Evolutionary conservation across 2,888 invertebrate species (phyloP).

Genomic region (Trachelus tabidus): DNA sequence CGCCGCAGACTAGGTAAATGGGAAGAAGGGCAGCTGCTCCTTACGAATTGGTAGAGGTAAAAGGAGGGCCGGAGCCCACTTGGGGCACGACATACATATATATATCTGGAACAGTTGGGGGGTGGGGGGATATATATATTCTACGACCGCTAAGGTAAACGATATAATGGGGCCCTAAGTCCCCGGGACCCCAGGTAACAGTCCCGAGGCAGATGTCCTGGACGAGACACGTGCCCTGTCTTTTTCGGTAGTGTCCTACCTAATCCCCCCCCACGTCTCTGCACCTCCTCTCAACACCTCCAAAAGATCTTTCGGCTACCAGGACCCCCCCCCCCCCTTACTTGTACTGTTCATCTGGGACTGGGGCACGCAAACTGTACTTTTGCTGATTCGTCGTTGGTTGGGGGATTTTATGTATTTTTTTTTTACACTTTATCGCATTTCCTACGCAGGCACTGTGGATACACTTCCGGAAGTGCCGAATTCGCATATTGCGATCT

Average conservation of each 20-base stretch:
- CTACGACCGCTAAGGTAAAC: slow-evolving; percentile 38
- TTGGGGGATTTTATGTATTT: neutral
- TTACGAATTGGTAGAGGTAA: neutral
- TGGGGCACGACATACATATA: neutral
- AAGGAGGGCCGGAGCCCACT: slow-evolving; percentile 6
- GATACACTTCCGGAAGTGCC: neutral
- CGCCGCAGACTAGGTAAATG: neutral
- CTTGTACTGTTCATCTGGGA: neutral
- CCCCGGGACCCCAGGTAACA: slow-evolving; percentile 36
- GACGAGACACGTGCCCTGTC: slow-evolving; percentile 50
- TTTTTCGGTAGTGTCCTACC: slow-evolving; percentile 15
- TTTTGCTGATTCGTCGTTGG: neutral
- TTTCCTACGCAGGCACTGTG: neutral
- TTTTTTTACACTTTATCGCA: neutral
- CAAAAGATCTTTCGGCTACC: neutral
- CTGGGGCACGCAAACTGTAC: neutral
- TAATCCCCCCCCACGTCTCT: slow-evolving; percentile 16
- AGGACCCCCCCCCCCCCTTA: neutral
- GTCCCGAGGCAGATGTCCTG: slow-evolving; percentile 42
- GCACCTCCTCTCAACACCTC: slow-evolving; percentile 20
- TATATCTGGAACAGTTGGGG: neutral
- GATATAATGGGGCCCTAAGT: slow-evolving; percentile 1
- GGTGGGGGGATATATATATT: neutral
- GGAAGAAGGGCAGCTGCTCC: slow-evolving; percentile 35
- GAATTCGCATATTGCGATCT: neutral